These are phyloP conservation scores for Acronicta alni DNA, from an alignment of 2,888 invertebrate genomes.

Conservation along the genomic window DNA sequence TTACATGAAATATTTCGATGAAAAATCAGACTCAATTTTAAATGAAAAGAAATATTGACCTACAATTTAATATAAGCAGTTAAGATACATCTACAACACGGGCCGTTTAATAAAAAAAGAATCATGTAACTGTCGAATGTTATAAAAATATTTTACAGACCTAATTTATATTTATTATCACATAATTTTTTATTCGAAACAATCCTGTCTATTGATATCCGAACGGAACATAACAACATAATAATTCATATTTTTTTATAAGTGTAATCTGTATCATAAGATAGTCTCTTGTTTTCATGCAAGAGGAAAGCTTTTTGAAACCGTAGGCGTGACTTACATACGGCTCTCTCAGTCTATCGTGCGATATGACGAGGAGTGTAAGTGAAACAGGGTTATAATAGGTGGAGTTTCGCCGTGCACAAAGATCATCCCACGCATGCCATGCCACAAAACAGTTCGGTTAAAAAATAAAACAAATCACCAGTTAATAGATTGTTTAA, in stretches of 20 bases:
- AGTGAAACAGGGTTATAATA: conserved; percentile 61
- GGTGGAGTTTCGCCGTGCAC: conserved; percentile 69
- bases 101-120: conserved; percentile 32
- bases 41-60: conserved; percentile 34
- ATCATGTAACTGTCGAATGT: conserved; percentile 43
- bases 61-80: conserved; percentile 46
- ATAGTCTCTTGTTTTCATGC: conserved; percentile 43
- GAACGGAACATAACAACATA: conserved; percentile 56
- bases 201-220: conserved; percentile 60
- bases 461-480: conserved; percentile 73
- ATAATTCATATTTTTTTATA: conserved; percentile 62
- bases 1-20: background rate
- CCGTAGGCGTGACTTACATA: conserved; percentile 51
- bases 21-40: conserved; percentile 2
- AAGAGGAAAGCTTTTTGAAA: conserved; percentile 56
- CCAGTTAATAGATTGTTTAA: conserved; percentile 69
- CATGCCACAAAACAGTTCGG: conserved; percentile 58
- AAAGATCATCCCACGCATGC: conserved; percentile 70
- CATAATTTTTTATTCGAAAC: conserved; percentile 60
- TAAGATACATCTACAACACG: conserved; percentile 34
- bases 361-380: conserved; percentile 11
- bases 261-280: conserved; percentile 45
- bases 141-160: conserved; percentile 42
- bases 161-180: conserved; percentile 60
- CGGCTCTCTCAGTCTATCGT: conserved; percentile 52